Evolutionary conservation across 2,113 vertebrate species (phyloP).

Genomic region (Heloderma charlesbogerti): DNA sequence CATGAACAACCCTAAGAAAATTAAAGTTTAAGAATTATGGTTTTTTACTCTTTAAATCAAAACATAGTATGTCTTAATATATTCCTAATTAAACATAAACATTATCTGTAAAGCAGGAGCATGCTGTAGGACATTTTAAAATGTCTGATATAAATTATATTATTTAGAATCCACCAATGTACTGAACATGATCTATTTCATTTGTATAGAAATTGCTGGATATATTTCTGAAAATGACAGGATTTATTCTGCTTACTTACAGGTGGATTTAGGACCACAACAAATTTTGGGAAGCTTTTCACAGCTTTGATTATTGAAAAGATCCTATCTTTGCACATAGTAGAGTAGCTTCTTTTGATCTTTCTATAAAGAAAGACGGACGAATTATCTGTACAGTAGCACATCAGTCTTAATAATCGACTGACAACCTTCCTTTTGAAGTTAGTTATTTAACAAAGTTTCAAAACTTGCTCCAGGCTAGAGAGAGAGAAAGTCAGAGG

Average conservation of each 20-base stretch:
- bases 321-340: neutral
- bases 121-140: neutral
- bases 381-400: slow-evolving; percentile 8
- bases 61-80: neutral
- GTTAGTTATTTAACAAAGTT: slow-evolving; percentile 20
- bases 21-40: neutral
- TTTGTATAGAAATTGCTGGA: neutral
- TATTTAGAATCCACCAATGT: too few species aligned
- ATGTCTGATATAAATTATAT: neutral
- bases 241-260: slow-evolving; percentile 3
- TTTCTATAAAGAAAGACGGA: slow-evolving; percentile 6
- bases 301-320: slow-evolving; percentile 6
- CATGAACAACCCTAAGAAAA: neutral
- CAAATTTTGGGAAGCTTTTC: slow-evolving; percentile 1
- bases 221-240: neutral
- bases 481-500: slow-evolving; percentile 1
- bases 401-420: slow-evolving; percentile 1
- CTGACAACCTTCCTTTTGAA: slow-evolving; percentile 29
- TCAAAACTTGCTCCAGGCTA: slow-evolving; percentile 26
- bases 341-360: slow-evolving; percentile 16
- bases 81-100: neutral
- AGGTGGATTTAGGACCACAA: slow-evolving; percentile 1
- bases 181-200: neutral
- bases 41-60: neutral
- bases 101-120: neutral